A percentile compares a stretch with the other conserved stretches of the same genome.
Conservation (phyloP, 2,797 vertebrate species). For the Notolepis coatsorum region DNA sequence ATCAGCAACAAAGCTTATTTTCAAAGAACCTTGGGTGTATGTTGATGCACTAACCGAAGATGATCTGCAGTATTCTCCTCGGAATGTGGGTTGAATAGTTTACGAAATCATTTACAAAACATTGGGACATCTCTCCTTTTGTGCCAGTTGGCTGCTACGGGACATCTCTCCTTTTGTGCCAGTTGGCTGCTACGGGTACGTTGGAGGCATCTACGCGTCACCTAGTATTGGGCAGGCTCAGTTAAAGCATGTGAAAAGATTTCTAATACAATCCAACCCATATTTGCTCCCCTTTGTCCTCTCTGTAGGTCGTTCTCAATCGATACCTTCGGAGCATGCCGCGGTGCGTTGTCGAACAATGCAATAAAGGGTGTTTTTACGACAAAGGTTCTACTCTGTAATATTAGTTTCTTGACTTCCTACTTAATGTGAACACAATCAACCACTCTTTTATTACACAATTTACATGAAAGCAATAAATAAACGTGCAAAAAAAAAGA, state of each 20-base stretch:
- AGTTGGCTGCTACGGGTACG: background rate
- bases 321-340: slow-evolving; percentile 1
- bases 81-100: background rate
- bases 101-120: background rate
- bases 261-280: slow-evolving; percentile 6
- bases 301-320: slow-evolving; percentile 6
- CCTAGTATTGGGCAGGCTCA: background rate
- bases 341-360: slow-evolving; percentile 20
- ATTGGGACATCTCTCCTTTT: background rate
- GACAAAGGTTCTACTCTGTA: slow-evolving; percentile 1
- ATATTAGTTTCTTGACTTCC: slow-evolving; percentile 17
- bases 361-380: slow-evolving; percentile 54
- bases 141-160: background rate
- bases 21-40: no score
- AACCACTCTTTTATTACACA: slow-evolving; percentile 10
- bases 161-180: background rate
- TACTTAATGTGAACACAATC: background rate
- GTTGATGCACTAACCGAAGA: no score
- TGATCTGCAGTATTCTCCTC: background rate
- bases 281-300: slow-evolving; percentile 1
- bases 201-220: background rate
- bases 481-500: slow-evolving; percentile 13
- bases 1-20: no score
- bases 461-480: slow-evolving; percentile 47
- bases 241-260: background rate